Evolutionary conservation across 1,140 invertebrate genomes (phyloP).

Genomic region (Drosophila saltans): DNA sequence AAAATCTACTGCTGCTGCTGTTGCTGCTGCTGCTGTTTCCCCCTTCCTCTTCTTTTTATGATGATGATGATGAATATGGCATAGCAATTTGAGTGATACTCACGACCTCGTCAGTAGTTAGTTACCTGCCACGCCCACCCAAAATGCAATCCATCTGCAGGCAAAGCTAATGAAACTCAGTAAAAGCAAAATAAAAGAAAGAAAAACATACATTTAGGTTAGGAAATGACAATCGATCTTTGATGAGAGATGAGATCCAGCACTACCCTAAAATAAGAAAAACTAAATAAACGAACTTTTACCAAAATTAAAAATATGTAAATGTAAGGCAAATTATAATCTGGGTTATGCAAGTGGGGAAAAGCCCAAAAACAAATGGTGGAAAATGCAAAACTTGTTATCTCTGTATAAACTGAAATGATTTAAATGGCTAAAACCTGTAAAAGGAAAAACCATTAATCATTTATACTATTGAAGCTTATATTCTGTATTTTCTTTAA

Average conservation of each 20-base stretch:
- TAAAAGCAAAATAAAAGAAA: slow-evolving; percentile 8
- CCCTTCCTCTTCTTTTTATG: neutral
- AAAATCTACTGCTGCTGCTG: slow-evolving; percentile 32
- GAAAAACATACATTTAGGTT: slow-evolving; percentile 34
- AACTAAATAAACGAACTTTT: neutral
- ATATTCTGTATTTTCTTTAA: neutral
- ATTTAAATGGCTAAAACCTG: neutral
- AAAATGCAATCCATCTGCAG: slow-evolving; percentile 57
- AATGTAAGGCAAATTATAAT: slow-evolving; percentile 7
- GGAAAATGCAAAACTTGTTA: neutral
- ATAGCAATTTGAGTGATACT: slow-evolving; percentile 68
- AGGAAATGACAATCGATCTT: slow-evolving; percentile 34
- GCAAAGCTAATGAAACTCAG: slow-evolving; percentile 31
- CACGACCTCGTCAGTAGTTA: slow-evolving; percentile 69
- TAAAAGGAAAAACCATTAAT: neutral
- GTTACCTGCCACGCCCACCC: slow-evolving; percentile 56
- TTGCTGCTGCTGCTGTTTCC: neutral
- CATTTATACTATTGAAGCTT: neutral
- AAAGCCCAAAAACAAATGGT: neutral
- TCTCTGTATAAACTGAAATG: neutral
- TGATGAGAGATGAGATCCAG: slow-evolving; percentile 19
- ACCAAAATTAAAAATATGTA: slow-evolving; percentile 13
- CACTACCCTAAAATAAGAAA: slow-evolving; percentile 11
- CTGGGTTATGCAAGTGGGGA: slow-evolving; percentile 8
- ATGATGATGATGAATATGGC: slow-evolving; percentile 52